Percentiles rank a stretch among this genome's conserved stretches.
Evolutionary conservation across 2,888 invertebrate genomes (phyloP).

Genomic region (Neoaliturus tenellus): DNA sequence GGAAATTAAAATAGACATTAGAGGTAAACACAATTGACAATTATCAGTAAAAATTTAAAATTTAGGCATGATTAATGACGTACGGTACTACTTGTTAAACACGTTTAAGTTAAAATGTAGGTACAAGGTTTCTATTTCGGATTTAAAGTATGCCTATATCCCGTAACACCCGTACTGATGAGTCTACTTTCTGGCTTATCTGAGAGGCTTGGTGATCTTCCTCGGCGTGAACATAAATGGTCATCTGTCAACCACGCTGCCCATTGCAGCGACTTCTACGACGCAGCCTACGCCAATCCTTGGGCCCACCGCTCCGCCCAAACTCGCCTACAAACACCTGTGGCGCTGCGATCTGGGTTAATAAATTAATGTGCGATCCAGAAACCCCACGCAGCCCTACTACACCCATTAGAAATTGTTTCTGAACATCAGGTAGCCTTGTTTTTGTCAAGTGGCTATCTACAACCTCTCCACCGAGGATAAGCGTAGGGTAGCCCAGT

Average conservation of each 20-base stretch:
- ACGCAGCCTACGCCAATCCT: conserved; percentile 16
- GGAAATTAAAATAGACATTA: too few relatives aligned
- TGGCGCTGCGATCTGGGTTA: conserved; percentile 4
- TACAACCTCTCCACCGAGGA: not conserved
- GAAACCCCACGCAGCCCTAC: not conserved
- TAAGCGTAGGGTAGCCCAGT: not conserved
- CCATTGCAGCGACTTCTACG: not conserved
- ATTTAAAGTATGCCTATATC: too few relatives aligned
- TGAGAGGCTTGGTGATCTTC: too few relatives aligned
- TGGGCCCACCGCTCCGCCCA: conserved; percentile 8
- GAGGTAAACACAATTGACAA: too few relatives aligned
- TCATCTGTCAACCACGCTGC: not conserved
- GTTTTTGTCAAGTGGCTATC: not conserved
- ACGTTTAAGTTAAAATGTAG: too few relatives aligned
- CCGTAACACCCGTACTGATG: too few relatives aligned
- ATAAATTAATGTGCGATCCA: conserved; percentile 13
- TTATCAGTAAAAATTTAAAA: too few relatives aligned
- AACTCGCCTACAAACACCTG: conserved; percentile 25
- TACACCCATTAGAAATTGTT: not conserved
- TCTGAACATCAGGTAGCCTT: not conserved
- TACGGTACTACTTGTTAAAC: too few relatives aligned
- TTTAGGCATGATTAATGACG: too few relatives aligned
- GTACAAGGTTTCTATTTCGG: too few relatives aligned
- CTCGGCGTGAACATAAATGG: too few relatives aligned
- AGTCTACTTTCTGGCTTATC: too few relatives aligned